Conservation (phyloP, 2,797 vertebrate species). For the Eptatretus atami region DNA sequence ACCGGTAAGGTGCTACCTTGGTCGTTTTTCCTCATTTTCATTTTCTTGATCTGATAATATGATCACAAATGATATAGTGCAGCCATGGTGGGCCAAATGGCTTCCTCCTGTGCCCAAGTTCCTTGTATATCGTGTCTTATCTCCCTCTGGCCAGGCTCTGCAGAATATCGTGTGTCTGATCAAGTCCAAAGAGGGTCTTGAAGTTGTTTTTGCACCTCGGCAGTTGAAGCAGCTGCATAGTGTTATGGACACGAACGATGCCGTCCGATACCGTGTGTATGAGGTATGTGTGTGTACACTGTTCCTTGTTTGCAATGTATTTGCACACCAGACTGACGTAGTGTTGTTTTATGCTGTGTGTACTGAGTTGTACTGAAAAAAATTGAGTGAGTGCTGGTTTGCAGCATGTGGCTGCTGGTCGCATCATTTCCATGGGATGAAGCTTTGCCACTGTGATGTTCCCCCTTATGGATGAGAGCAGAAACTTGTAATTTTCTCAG, state of each 20-base stretch:
- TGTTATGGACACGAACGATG: slow-evolving; percentile 41
- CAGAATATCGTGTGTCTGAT: slow-evolving; percentile 32
- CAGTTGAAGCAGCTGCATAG: slow-evolving; percentile 35
- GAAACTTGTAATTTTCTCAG: no score
- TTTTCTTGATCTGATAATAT: no score
- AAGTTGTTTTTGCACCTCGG: slow-evolving; percentile 37
- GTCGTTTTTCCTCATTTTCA: no score
- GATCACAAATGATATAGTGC: no score
- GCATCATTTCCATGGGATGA: no score
- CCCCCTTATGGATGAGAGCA: no score
- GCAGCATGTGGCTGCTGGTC: no score
- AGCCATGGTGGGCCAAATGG: no score
- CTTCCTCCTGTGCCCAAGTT: no score
- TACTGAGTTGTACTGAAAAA: neutral
- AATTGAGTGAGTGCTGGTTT: no score
- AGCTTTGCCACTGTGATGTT: no score
- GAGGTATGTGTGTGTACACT: slow-evolving; percentile 19
- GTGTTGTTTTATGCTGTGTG: neutral
- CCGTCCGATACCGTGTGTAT: slow-evolving; percentile 57
- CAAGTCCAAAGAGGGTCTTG: slow-evolving; percentile 30
- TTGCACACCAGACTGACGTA: neutral
- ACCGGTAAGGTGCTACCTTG: no score
- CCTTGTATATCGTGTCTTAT: neutral
- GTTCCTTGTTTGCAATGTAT: neutral
- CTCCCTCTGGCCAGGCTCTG: slow-evolving; percentile 27